These are phyloP conservation scores for Papilio helenus DNA, from an alignment of 1,140 invertebrate genomes.

Conservation along the genomic window DNA sequence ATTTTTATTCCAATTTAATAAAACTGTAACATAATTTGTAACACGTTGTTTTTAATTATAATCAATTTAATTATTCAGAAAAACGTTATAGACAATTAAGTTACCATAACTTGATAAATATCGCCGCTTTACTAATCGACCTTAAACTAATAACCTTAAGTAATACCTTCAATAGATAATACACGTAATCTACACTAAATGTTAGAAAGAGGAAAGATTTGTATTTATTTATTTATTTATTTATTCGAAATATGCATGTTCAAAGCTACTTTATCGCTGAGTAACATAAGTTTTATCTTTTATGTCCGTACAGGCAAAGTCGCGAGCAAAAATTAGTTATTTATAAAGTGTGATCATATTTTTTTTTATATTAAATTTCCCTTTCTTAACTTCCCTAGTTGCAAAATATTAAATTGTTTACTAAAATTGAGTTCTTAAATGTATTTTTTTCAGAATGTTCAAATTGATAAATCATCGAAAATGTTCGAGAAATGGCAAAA, in stretches of 20 bases:
- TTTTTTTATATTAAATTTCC: neutral
- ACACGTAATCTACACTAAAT: neutral
- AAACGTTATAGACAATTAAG: neutral
- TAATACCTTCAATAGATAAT: neutral
- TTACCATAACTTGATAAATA: neutral
- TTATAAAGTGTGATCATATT: neutral
- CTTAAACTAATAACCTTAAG: conserved; percentile 28
- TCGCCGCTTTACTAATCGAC: conserved; percentile 19
- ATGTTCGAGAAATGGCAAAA: conserved; percentile 80
- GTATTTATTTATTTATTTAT: too few relatives aligned
- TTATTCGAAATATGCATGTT: too few relatives aligned
- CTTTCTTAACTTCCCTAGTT: too few relatives aligned
- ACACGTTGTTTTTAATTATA: neutral
- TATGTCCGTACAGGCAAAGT: too few relatives aligned
- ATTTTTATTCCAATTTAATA: too few relatives aligned
- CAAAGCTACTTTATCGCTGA: too few relatives aligned
- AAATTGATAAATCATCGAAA: conserved; percentile 60
- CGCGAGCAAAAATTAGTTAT: too few relatives aligned
- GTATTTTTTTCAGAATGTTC: conserved; percentile 62
- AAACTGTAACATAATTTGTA: neutral
- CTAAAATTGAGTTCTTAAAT: too few relatives aligned
- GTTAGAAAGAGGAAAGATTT: too few relatives aligned
- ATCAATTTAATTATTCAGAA: neutral
- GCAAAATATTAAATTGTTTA: too few relatives aligned
- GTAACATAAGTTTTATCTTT: too few relatives aligned